phyloP scores from a whole-genome alignment of 2,113 vertebrate species.

The Sylvicapra grimmia region DNA sequence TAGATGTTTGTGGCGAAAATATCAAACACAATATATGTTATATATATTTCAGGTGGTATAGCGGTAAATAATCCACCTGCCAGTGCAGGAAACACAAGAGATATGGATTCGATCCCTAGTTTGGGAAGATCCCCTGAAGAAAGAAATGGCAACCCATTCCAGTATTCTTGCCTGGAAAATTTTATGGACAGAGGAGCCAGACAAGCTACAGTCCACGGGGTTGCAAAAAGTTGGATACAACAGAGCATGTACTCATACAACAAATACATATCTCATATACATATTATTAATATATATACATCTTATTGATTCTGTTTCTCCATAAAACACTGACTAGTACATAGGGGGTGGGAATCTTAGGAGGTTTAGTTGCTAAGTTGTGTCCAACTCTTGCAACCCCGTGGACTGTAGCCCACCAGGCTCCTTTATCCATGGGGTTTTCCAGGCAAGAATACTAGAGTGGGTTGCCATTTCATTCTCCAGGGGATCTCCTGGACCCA shows the following conservation, averaged over 20 bases:
- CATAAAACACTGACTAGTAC: background rate
- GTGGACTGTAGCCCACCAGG: background rate
- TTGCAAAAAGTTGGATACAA: background rate
- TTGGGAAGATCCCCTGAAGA: background rate
- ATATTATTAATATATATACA: background rate
- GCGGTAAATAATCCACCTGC: background rate
- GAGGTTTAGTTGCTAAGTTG: background rate
- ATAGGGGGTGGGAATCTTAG: background rate
- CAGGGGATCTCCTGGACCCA: background rate
- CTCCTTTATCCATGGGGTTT: background rate
- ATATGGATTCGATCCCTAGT: background rate
- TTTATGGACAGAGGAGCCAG: background rate
- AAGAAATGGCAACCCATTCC: background rate
- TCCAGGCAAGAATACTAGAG: background rate
- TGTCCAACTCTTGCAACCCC: background rate
- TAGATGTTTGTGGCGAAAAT: background rate
- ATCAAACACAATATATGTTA: background rate
- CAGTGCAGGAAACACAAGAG: background rate
- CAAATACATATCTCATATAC: background rate
- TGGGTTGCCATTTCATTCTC: background rate
- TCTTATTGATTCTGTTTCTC: background rate
- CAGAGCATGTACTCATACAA: background rate
- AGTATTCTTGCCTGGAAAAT: background rate
- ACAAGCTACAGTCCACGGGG: background rate
- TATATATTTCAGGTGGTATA: background rate